Percentiles rank a stretch among this genome's conserved stretches.
Evolutionary conservation across 2,113 vertebrate genomes (phyloP).

Genomic region (Puma concolor): DNA sequence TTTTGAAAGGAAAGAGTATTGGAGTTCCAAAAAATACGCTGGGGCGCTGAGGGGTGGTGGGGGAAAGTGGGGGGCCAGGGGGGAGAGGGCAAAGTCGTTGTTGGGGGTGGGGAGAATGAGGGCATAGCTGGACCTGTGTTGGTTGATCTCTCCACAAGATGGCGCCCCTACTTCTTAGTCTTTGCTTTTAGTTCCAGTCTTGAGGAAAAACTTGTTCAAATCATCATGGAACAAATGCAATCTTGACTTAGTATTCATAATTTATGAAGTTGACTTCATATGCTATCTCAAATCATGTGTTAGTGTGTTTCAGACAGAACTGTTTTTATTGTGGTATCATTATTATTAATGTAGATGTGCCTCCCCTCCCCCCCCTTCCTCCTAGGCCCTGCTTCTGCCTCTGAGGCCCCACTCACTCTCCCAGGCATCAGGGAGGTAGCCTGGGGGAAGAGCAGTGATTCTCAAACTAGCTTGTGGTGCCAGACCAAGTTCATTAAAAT

Average conservation of each 20-base stretch:
- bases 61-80: no score
- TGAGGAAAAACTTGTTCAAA: background rate
- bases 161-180: conserved; percentile 55
- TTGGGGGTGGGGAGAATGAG: background rate
- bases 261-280: conserved; percentile 31
- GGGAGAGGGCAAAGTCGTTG: background rate
- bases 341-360: background rate
- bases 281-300: background rate
- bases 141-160: conserved; percentile 60
- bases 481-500: background rate
- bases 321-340: background rate
- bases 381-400: background rate
- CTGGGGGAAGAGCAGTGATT: background rate
- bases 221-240: background rate
- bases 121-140: background rate
- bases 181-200: background rate
- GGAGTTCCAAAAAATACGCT: background rate
- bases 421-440: background rate
- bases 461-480: background rate
- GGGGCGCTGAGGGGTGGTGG: fast-evolving
- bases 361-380: background rate
- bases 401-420: background rate
- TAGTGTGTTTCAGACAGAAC: background rate
- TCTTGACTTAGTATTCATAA: conserved; percentile 31
- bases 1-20: background rate